Conservation (phyloP, 92 coral and sea anemone genomes). For the Porites rus region DNA sequence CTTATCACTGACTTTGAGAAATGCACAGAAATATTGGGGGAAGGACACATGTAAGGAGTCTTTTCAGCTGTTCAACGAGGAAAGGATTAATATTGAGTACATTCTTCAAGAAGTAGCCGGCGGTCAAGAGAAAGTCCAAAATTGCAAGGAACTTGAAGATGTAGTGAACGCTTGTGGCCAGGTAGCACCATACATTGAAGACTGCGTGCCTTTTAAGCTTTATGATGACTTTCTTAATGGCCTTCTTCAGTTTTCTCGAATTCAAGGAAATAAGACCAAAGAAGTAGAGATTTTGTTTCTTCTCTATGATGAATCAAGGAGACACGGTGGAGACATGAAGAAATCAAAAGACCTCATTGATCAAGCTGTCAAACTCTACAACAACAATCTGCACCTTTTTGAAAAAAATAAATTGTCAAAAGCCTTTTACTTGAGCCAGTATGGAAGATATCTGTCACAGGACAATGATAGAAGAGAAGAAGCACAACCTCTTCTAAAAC, state of each 20-base stretch:
- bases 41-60: conserved; percentile 37
- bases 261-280: not conserved
- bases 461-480: too few relatives aligned
- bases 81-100: conserved; percentile 41
- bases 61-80: conserved; percentile 28
- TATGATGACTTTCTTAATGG: conserved; percentile 30
- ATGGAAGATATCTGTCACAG: conserved; percentile 38
- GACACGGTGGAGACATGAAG: too few relatives aligned
- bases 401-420: not conserved
- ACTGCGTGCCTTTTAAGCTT: conserved; percentile 22
- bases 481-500: too few relatives aligned
- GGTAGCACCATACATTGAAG: conserved; percentile 29
- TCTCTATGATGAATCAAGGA: conserved; percentile 36
- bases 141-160: not conserved
- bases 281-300: conserved; percentile 49
- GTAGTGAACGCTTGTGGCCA: not conserved
- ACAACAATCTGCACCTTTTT: too few relatives aligned
- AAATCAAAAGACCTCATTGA: too few relatives aligned
- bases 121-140: not conserved
- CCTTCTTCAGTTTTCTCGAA: not conserved
- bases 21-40: conserved; percentile 20
- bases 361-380: too few relatives aligned
- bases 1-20: not conserved
- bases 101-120: not conserved
- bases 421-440: conserved; percentile 21